Percentiles rank a stretch among this genome's conserved stretches.
phyloP scores from a whole-genome alignment of 1,140 invertebrate species.

The Leptinotarsa undecemlineata region DNA sequence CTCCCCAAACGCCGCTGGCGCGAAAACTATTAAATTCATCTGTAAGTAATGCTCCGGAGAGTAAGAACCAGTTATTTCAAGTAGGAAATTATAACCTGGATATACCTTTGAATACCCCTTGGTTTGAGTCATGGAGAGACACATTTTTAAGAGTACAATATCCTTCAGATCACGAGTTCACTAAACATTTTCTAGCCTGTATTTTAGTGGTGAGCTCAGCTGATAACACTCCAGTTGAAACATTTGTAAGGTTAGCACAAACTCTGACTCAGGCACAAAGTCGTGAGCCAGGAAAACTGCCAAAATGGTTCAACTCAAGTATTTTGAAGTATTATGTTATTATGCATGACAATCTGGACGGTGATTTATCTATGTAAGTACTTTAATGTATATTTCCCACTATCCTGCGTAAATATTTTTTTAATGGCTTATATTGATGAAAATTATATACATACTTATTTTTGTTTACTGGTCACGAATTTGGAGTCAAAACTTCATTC shows the following conservation, averaged over 20 bases:
- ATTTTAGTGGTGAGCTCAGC: constrained; percentile 82
- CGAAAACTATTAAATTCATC: constrained; percentile 87
- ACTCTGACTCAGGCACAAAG: constrained; percentile 79
- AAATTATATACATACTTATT: no score
- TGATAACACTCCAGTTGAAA: constrained; percentile 80
- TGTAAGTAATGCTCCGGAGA: constrained; percentile 72
- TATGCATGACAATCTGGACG: constrained; percentile 55
- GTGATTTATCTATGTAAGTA: constrained; percentile 33
- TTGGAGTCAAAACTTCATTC: no score
- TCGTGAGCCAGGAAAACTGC: constrained; percentile 73
- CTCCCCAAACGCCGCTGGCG: constrained; percentile 80
- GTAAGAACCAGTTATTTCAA: constrained; percentile 62
- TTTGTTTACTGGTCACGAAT: no score
- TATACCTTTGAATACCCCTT: constrained; percentile 80
- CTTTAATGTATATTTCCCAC: no score
- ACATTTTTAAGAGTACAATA: constrained; percentile 87
- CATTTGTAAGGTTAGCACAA: constrained; percentile 74
- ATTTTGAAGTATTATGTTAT: constrained; percentile 89
- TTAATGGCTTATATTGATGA: no score
- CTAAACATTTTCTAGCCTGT: constrained; percentile 91
- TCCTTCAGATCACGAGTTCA: constrained; percentile 93
- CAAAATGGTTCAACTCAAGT: constrained; percentile 89
- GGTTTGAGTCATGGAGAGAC: constrained; percentile 96
- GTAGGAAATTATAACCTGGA: constrained; percentile 62
- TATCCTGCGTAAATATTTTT: no score